Conservation (phyloP, 2,888 invertebrate genomes). For the Selenia dentaria region DNA sequence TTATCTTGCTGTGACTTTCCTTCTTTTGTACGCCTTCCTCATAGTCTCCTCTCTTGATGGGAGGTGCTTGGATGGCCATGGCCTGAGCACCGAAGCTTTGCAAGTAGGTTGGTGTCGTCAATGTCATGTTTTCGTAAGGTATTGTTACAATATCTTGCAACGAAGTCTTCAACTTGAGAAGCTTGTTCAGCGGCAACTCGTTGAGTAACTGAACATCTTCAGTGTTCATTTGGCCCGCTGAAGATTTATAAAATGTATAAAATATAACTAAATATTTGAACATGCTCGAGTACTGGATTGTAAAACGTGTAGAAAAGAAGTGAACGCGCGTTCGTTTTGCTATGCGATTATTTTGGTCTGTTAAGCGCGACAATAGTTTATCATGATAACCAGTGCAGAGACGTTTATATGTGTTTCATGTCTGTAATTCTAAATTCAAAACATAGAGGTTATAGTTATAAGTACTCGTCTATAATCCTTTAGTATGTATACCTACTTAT, state of each 20-base stretch:
- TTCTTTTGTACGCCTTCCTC: slow-evolving; percentile 77
- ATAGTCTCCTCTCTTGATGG: slow-evolving; percentile 69
- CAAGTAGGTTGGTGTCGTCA: slow-evolving; percentile 48
- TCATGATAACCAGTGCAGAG: slow-evolving; percentile 48
- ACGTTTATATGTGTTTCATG: slow-evolving; percentile 16
- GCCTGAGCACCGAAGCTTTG: slow-evolving; percentile 72
- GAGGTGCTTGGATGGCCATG: slow-evolving; percentile 66
- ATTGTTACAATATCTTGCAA: slow-evolving; percentile 58
- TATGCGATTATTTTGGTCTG: slow-evolving; percentile 61
- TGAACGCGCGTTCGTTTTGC: slow-evolving; percentile 21
- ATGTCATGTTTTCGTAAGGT: slow-evolving; percentile 56
- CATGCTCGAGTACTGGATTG: slow-evolving; percentile 51
- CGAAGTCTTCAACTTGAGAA: slow-evolving; percentile 85
- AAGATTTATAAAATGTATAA: slow-evolving; percentile 35
- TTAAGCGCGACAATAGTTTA: slow-evolving; percentile 59
- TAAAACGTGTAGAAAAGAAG: slow-evolving; percentile 37
- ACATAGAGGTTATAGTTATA: no score
- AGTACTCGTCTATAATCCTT: no score
- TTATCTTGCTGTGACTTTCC: slow-evolving; percentile 85
- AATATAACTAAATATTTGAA: slow-evolving; percentile 40
- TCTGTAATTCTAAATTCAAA: no score
- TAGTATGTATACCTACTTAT: no score
- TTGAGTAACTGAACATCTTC: slow-evolving; percentile 83
- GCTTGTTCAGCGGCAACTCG: slow-evolving; percentile 88
- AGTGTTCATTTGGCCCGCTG: slow-evolving; percentile 48